phyloP scores from a whole-genome alignment of 2,888 invertebrate genomes.

The Tiphia femorata region DNA sequence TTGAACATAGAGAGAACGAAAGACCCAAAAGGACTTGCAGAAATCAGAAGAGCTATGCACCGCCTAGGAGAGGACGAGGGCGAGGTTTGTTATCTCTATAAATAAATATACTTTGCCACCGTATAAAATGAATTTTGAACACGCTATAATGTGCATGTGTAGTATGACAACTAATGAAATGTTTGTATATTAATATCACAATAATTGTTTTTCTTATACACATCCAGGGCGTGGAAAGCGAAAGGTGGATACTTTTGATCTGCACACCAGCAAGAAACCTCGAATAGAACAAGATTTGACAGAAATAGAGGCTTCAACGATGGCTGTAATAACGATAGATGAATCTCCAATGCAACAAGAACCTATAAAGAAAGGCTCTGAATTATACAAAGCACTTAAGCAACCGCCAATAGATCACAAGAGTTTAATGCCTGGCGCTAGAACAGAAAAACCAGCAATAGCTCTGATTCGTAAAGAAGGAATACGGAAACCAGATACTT shows the following conservation, averaged over 20 bases:
- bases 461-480: constrained; percentile 7
- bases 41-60: constrained; percentile 65
- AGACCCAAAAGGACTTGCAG: constrained; percentile 65
- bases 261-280: constrained; percentile 45
- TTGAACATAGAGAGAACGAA: constrained; percentile 57
- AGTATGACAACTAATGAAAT: background rate
- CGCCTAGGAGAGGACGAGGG: constrained; percentile 65
- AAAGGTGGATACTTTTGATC: constrained; percentile 52
- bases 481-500: constrained; percentile 6
- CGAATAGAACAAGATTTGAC: constrained; percentile 60
- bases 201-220: too few species aligned
- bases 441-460: constrained; percentile 23
- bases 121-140: background rate
- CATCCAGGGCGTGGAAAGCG: constrained; percentile 61
- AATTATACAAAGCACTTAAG: constrained; percentile 57
- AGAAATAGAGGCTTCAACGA: constrained; percentile 58
- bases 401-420: constrained; percentile 52
- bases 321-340: constrained; percentile 57
- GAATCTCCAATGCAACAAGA: constrained; percentile 37
- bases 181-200: background rate
- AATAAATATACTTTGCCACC: background rate
- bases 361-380: constrained; percentile 42
- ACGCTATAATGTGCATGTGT: background rate
- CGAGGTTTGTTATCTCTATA: constrained; percentile 54
- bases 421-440: constrained; percentile 5